These are phyloP conservation scores for Hirtodrosophila trivittata DNA, from an alignment of 2,888 invertebrate genomes.

Conservation along the genomic window DNA sequence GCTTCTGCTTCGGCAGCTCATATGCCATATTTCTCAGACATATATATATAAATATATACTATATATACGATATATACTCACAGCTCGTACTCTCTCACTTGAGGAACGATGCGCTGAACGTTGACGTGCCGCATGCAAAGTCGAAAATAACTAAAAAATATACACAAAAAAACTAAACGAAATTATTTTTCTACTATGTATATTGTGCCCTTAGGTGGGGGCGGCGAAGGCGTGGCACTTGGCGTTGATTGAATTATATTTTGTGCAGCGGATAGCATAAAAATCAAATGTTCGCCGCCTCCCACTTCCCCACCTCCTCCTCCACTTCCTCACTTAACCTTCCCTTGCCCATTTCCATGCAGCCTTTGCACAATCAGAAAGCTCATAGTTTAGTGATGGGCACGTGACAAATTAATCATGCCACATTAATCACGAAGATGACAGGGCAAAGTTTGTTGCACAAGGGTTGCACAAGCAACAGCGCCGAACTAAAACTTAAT, in stretches of 20 bases:
- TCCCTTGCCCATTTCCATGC: constrained; percentile 1
- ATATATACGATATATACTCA: constrained; percentile 16
- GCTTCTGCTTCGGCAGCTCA: constrained; percentile 48
- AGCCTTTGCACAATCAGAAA: constrained; percentile 51
- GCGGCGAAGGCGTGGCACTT: constrained; percentile 67
- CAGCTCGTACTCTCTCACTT: constrained; percentile 56
- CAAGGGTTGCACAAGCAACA: neutral
- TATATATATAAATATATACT: constrained; percentile 15
- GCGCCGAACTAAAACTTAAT: constrained; percentile 4
- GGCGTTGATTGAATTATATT: constrained; percentile 78
- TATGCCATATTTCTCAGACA: constrained; percentile 74
- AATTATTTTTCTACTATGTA: constrained; percentile 20
- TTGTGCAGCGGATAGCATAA: constrained; percentile 73
- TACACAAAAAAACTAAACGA: constrained; percentile 24
- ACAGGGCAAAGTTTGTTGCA: constrained; percentile 15
- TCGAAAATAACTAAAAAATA: constrained; percentile 64
- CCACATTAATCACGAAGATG: constrained; percentile 50
- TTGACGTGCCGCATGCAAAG: constrained; percentile 76
- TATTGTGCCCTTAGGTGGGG: constrained; percentile 24
- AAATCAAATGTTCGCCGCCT: constrained; percentile 61
- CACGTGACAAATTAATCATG: constrained; percentile 61
- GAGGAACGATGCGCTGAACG: constrained; percentile 67
- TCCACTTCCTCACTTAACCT: constrained; percentile 3
- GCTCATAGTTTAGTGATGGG: constrained; percentile 50
- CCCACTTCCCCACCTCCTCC: neutral